These are phyloP conservation scores for Diadumene lineata DNA, from an alignment of 92 coral and sea anemone species.

Conservation along the genomic window DNA sequence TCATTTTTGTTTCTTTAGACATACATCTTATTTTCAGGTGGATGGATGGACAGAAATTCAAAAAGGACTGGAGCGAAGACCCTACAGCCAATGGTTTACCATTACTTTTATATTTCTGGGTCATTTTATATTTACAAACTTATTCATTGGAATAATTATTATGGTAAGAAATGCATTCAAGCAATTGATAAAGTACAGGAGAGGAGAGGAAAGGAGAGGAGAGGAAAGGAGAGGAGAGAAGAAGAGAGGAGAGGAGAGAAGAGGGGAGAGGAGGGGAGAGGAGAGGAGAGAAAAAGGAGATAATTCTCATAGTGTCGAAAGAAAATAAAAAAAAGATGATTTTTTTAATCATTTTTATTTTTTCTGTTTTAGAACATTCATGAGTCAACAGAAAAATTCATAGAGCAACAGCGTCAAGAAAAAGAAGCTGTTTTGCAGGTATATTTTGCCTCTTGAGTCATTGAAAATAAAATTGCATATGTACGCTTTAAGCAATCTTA, in stretches of 20 bases:
- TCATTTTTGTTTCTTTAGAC: no score
- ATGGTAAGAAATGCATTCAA: conserved; percentile 90
- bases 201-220: no score
- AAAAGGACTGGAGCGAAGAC: conserved; percentile 77
- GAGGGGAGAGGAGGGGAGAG: no score
- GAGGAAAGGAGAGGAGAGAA: no score
- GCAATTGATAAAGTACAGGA: neutral
- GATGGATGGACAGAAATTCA: conserved; percentile 99
- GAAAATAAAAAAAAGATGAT: no score
- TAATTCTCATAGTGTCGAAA: no score
- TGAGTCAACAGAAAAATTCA: conserved; percentile 93
- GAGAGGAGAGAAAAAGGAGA: no score
- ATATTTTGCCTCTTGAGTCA: no score
- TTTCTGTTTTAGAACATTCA: conserved; percentile 74
- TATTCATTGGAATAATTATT: conserved; percentile 93
- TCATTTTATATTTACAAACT: conserved; percentile 93
- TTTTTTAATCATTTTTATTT: neutral
- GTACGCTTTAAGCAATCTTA: no score
- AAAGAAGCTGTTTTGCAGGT: conserved; percentile 92
- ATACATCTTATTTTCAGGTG: conserved; percentile 60
- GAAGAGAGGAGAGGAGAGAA: no score
- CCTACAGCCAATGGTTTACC: conserved; percentile 98
- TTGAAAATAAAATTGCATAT: no score
- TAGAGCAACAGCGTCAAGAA: conserved; percentile 85
- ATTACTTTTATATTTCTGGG: conserved; percentile 93